Conservation (phyloP, 2,113 vertebrate genomes). For the Equus quagga region DNA sequence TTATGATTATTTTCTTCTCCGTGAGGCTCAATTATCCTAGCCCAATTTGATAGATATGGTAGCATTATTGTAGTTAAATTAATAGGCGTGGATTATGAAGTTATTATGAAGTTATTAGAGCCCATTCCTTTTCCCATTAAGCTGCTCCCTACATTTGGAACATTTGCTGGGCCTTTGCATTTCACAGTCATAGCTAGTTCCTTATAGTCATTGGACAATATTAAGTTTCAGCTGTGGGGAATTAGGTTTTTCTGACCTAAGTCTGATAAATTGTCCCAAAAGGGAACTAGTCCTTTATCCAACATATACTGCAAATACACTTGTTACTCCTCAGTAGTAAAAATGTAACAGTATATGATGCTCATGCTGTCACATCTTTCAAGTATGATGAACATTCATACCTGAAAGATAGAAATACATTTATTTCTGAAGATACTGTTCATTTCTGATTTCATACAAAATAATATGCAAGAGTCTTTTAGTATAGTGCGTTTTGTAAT, state of each 20-base stretch:
- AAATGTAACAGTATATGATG: not conserved
- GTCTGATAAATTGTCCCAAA: not conserved
- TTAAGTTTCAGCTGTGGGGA: not conserved
- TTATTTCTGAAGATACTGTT: not conserved
- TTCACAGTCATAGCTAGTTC: not conserved
- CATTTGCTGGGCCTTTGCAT: not conserved
- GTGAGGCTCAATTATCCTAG: not conserved
- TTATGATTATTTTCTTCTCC: constrained; percentile 39
- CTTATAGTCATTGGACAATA: not conserved
- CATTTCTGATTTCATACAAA: constrained; percentile 41
- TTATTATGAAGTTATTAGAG: not conserved
- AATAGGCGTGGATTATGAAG: not conserved
- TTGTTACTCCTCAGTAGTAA: not conserved
- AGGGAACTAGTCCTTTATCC: not conserved
- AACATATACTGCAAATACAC: not conserved
- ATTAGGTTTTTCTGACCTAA: constrained; percentile 5
- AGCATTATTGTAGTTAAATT: constrained; percentile 2
- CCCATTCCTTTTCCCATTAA: not conserved
- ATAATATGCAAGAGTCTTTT: not conserved
- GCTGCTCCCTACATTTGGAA: not conserved
- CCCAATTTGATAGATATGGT: not conserved
- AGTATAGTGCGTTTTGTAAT: not conserved
- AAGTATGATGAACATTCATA: not conserved
- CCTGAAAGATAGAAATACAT: not conserved
- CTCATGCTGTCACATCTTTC: not conserved